phyloP scores from a whole-genome alignment of 2,888 invertebrate species.

The Dione vanillae region DNA sequence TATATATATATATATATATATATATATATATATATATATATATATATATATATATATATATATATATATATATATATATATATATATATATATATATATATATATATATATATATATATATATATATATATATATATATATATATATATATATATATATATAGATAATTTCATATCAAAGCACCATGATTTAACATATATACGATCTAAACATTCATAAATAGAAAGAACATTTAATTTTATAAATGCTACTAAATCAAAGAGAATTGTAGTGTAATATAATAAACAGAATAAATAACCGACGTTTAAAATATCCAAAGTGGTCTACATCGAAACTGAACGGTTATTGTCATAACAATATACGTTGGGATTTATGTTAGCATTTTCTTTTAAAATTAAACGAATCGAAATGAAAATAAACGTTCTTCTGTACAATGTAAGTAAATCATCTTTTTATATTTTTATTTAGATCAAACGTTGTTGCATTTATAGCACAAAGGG shows the following conservation, averaged over 20 bases:
- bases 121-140: no score
- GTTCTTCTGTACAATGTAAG: not conserved
- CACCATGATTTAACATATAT: no score
- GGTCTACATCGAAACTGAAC: constrained; percentile 13
- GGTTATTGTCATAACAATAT: constrained; percentile 16
- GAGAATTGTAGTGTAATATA: not conserved
- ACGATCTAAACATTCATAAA: no score
- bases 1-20: no score
- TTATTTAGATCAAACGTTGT: not conserved
- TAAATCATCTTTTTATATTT: not conserved
- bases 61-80: no score
- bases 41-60: no score
- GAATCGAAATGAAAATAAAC: not conserved
- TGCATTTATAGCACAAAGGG: no score
- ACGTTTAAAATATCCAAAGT: not conserved
- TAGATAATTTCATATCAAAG: no score
- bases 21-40: no score
- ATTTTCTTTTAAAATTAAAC: not conserved
- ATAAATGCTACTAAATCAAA: not conserved
- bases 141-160: no score
- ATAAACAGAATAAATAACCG: not conserved
- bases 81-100: no score
- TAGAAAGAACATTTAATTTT: not conserved
- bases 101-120: no score
- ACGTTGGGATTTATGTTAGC: constrained; percentile 7